Base-by-base conservation (phyloP, 2,888 invertebrate species). In the Auanema freiburgensis region DNA sequence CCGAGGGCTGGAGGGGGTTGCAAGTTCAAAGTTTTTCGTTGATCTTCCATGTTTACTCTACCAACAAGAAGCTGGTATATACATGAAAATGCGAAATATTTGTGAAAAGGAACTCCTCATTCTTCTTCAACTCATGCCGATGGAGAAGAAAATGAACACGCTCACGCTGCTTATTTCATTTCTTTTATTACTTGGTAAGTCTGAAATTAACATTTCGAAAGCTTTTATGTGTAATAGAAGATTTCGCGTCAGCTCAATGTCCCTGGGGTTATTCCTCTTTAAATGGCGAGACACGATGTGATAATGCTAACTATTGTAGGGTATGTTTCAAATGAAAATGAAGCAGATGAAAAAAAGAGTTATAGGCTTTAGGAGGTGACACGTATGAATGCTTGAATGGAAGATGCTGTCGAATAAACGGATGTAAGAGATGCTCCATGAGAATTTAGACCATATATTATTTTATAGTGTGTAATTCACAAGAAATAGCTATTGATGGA, bases 371-470 rank as follows among this genome's bases (percentile, higher is more conserved):
- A 5, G 61, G 61, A 6, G 61, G 61, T 8, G 21, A 54, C 16
- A 55, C 55, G 5, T 61, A 61, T 42, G n/a, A 54, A n/a, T 61
- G 61, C 23, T 55, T 61, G 61, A 61, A 55, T 23, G 55, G 55
- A 12, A 54, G 55, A 21, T 61, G 61, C 16, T 61, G 61, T 40
- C 24, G 61, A 55, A 46, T 55, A 21, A 61, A 61, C 21, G 61
- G 61, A 25, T 25, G 61, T 61, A 44, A 46, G 55, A 18, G n/a
- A 8, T 21, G 46, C 21, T 46, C 8, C 46, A 46, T 21, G 21
- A 46, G 21, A 46, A 46, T 8, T 16, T 5, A 18, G 18, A 21
- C 8, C 4, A 46, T 21, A 46, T 46, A 16, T 43, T 16, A 43
- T 44, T 1, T 10, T 55, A 21, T 21, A 62, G 62, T 51, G 6